Evolutionary conservation across 2,797 vertebrate genomes (phyloP).

Genomic region (Lates japonicus): DNA sequence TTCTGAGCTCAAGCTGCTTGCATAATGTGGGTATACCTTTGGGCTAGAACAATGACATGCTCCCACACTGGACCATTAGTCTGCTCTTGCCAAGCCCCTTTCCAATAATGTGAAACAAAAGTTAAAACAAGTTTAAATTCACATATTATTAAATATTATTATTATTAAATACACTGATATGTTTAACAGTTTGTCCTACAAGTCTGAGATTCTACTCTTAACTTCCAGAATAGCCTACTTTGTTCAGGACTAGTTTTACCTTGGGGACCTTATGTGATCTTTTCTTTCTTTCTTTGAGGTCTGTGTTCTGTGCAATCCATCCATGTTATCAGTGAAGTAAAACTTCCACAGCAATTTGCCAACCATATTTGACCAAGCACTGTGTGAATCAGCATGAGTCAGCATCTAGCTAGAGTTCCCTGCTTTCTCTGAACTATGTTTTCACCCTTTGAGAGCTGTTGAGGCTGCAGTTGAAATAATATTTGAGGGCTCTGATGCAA

Average conservation of each 20-base stretch:
- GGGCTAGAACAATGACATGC: background rate
- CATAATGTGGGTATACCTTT: background rate
- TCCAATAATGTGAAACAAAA: background rate
- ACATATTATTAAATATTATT: background rate
- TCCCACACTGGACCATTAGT: background rate
- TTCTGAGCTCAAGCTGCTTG: slow-evolving; percentile 21
- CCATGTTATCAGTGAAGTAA: background rate
- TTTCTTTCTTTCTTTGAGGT: background rate
- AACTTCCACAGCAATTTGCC: background rate
- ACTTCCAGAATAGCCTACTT: background rate
- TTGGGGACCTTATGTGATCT: background rate
- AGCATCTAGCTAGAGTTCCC: slow-evolving; percentile 1
- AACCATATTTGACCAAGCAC: background rate
- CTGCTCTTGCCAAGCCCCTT: background rate
- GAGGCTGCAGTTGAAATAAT: slow-evolving; percentile 19
- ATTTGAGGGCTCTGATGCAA: background rate
- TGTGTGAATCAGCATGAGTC: background rate
- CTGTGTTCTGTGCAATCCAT: background rate
- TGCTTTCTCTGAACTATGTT: background rate
- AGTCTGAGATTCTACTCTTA: background rate
- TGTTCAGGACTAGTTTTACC: background rate
- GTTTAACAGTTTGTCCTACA: background rate
- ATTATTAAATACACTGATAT: background rate
- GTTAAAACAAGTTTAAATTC: background rate
- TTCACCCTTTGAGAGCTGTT: background rate